Evolutionary conservation across 2,888 invertebrate genomes (phyloP).

Genomic region (Dicycla oo): DNA sequence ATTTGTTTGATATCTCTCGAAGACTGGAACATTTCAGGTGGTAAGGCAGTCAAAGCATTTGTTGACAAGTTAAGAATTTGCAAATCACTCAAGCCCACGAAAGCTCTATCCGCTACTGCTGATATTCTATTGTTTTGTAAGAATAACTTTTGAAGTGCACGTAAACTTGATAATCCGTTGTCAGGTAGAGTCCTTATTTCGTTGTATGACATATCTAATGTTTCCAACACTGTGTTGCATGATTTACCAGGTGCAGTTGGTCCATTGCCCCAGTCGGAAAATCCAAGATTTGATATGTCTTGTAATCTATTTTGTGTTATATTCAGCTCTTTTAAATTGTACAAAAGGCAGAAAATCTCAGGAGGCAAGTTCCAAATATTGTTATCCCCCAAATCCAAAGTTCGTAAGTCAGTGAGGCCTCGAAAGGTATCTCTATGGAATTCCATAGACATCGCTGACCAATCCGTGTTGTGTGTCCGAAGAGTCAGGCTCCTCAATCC

Average conservation of each 20-base stretch:
- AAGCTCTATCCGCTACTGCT: conserved; percentile 93
- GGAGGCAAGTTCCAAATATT: conserved; percentile 94
- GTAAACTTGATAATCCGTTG: conserved; percentile 93
- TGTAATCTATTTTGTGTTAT: conserved; percentile 94
- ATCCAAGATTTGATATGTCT: conserved; percentile 94
- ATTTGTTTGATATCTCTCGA: conserved; percentile 93
- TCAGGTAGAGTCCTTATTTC: conserved; percentile 93
- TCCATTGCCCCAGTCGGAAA: conserved; percentile 93
- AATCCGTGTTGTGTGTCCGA: conserved; percentile 94
- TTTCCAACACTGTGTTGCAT: conserved; percentile 93
- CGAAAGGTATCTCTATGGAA: conserved; percentile 93
- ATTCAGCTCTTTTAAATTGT: conserved; percentile 92
- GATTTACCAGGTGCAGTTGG: conserved; percentile 92
- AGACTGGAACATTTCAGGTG: conserved; percentile 94
- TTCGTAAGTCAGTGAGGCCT: conserved; percentile 92
- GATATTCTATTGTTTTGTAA: conserved; percentile 94
- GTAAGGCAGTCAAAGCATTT: conserved; percentile 94
- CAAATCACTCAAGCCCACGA: conserved; percentile 92
- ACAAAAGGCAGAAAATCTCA: conserved; percentile 93
- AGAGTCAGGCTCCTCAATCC: conserved; percentile 92
- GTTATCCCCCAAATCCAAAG: conserved; percentile 93
- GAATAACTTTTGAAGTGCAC: conserved; percentile 92
- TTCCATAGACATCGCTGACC: conserved; percentile 95
- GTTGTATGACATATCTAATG: conserved; percentile 94
- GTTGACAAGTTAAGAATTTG: conserved; percentile 94